Evolutionary conservation across 2,888 invertebrate species (phyloP).

Genomic region (Drosophila dives): DNA sequence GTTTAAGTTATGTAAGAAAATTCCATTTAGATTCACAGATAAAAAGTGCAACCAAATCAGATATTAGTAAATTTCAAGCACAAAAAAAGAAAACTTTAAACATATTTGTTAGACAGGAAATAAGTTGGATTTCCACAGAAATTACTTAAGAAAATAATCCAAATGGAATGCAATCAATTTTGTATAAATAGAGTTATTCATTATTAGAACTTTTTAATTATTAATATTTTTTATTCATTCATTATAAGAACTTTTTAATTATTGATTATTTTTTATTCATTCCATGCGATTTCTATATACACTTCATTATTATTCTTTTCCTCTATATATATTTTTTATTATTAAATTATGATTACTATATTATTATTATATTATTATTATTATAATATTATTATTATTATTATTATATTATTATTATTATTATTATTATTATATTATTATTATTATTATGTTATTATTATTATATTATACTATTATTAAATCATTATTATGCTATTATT

Average conservation of each 20-base stretch:
- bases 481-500: not conserved
- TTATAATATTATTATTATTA: not conserved
- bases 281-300: not conserved
- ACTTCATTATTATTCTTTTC: accelerated
- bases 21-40: not conserved
- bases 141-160: not conserved
- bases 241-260: not conserved
- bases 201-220: not conserved
- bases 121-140: not conserved
- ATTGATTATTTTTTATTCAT: not conserved
- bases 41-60: not conserved
- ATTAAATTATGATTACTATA: too few relatives aligned
- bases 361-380: not conserved
- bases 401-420: not conserved
- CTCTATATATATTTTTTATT: not conserved
- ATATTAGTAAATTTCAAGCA: not conserved
- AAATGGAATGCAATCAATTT: not conserved
- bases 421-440: not conserved
- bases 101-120: not conserved
- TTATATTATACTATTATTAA: not conserved
- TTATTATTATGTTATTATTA: too few relatives aligned
- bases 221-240: not conserved
- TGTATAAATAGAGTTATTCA: not conserved
- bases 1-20: not conserved
- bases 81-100: not conserved